phyloP scores from a whole-genome alignment of 2,888 invertebrate genomes.

The Drosophila cognata region DNA sequence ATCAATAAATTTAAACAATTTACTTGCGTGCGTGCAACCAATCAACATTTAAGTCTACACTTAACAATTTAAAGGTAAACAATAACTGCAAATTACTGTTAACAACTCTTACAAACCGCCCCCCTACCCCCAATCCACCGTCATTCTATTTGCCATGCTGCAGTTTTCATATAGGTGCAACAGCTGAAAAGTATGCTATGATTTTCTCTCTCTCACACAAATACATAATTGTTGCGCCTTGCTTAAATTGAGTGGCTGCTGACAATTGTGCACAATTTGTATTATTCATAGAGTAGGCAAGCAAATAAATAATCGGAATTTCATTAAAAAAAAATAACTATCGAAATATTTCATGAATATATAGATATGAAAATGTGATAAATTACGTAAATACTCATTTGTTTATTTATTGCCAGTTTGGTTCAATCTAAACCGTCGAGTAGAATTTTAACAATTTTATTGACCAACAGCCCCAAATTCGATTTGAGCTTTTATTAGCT shows the following conservation, averaged over 20 bases:
- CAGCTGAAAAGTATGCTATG: slow-evolving; percentile 71
- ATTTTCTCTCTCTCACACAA: slow-evolving; percentile 23
- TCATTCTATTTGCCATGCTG: slow-evolving; percentile 20
- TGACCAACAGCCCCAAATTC: neutral
- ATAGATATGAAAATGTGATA: neutral
- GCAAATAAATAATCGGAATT: neutral
- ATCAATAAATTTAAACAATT: slow-evolving; percentile 50
- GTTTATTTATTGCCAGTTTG: neutral
- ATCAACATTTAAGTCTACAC: slow-evolving; percentile 34
- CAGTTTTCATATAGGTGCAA: slow-evolving; percentile 54
- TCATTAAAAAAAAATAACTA: neutral
- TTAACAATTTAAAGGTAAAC: slow-evolving; percentile 57
- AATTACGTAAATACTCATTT: neutral
- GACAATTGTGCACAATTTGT: neutral
- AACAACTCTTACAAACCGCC: neutral
- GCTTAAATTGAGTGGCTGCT: neutral
- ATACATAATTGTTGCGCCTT: slow-evolving; percentile 47
- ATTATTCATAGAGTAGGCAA: neutral
- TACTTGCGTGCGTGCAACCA: slow-evolving; percentile 18
- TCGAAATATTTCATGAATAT: neutral
- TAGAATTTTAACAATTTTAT: neutral
- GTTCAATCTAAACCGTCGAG: neutral
- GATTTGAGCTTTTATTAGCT: neutral
- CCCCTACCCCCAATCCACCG: too few relatives aligned
- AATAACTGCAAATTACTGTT: slow-evolving; percentile 15